Evolutionary conservation across 2,888 invertebrate species (phyloP), one percentile per base, ranked within the genome.

Genomic region (Tachystola acroxantha): DNA sequence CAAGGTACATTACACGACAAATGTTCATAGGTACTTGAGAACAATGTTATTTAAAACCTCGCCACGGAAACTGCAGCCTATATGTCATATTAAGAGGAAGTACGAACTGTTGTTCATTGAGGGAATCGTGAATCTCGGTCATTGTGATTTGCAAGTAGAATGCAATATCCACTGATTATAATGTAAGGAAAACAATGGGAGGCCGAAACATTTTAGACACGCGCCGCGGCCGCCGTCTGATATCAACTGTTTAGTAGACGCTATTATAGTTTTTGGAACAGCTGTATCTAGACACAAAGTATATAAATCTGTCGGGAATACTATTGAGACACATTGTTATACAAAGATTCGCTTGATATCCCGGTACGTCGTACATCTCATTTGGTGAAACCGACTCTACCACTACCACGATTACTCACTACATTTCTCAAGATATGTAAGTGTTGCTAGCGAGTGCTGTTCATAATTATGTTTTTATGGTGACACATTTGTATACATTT

Each of bases 111-210:
- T 43, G 44, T 51, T 59, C 64, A 52, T 58, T 61, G 54, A 49
- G 45, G 35, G 48, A 57, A 50, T 50, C 50, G 44, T 50, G 63
- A 50, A 53, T 60, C 38, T 57, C 56, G 58, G 61, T 53, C 67
- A 69, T 68, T 57, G 69, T 55, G 43, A 45, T 42, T 44, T 37
- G 40, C 46, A 55, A 64, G 43, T 58, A 53, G 58, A 57, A 57
- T 65, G 72, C 65, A 64, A 72, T 72, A 65, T 75, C 73, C 73
- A 68, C 54, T 52, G 50, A 64, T 67, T 70, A 67, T 65, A 48
- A 46, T 45, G 48, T 48, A 50, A 36, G 32, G 50, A 42, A 54
- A 58, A 76, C 73, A 70, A 73, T 69, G 42, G 64, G 20, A 37
- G 32, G 46, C 45, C 55, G 48, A 48, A 47, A 44, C 46, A 49